phyloP scores from a whole-genome alignment of 2,888 invertebrate species.

The Acanthosoma haemorrhoidale region DNA sequence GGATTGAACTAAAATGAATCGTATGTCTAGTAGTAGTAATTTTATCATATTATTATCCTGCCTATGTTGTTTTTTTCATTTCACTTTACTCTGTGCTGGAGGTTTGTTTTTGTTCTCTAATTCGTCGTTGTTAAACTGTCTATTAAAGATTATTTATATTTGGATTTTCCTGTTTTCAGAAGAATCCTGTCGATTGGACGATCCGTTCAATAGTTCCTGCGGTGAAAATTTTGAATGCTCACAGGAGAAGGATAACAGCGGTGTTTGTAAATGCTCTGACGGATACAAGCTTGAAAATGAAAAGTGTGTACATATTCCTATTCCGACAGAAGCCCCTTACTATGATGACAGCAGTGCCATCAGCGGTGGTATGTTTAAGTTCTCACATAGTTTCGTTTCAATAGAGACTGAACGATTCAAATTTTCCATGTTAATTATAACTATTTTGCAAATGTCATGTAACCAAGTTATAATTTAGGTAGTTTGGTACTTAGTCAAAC shows the following conservation, averaged over 20 bases:
- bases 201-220: conserved; percentile 1
- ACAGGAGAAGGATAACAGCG: not conserved
- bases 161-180: not conserved
- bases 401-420: not conserved
- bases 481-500: no score
- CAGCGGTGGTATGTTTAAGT: not conserved
- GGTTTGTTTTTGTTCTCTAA: not conserved
- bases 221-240: conserved; percentile 13
- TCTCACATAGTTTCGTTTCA: not conserved
- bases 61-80: not conserved
- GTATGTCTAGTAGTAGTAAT: not conserved
- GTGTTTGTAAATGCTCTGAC: conserved; percentile 13
- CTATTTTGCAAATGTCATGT: no score
- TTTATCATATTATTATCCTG: conserved; percentile 18
- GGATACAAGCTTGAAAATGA: not conserved
- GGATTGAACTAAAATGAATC: conserved; percentile 6
- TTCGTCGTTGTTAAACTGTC: not conserved
- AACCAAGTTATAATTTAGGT: no score
- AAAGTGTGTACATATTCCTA: conserved; percentile 3
- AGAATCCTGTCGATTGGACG: conserved; percentile 13
- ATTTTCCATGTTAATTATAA: not conserved
- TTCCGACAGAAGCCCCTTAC: not conserved
- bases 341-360: not conserved
- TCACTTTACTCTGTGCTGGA: not conserved
- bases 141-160: not conserved